These are phyloP conservation scores for Hirtodrosophila alboralis DNA, from an alignment of 2,888 invertebrate genomes.

Conservation along the genomic window DNA sequence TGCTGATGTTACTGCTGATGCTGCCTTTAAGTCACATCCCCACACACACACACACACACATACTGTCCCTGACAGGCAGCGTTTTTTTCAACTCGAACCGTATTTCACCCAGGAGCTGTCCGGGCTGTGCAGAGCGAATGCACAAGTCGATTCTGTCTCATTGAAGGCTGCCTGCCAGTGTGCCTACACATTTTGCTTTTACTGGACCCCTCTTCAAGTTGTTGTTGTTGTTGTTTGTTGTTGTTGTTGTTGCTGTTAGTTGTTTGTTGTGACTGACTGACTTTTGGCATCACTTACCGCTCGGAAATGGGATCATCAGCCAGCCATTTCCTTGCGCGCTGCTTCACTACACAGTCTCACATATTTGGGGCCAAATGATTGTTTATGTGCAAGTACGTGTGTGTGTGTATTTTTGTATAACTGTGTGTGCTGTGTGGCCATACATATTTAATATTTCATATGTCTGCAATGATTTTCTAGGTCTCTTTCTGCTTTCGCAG, in stretches of 20 bases:
- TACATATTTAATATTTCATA: constrained; percentile 83
- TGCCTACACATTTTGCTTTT: constrained; percentile 39
- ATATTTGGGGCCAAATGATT: constrained; percentile 74
- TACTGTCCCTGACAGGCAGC: constrained; percentile 21
- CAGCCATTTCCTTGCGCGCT: constrained; percentile 79
- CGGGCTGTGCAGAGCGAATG: constrained; percentile 57
- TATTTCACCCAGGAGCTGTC: constrained; percentile 60
- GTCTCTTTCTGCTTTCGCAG: constrained; percentile 46
- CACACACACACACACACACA: constrained; percentile 14
- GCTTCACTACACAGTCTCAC: constrained; percentile 70
- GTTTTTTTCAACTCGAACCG: constrained; percentile 48
- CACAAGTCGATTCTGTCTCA: constrained; percentile 73
- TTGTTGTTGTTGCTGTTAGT: constrained; percentile 11
- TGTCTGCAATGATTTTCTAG: constrained; percentile 82
- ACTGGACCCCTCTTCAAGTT: constrained; percentile 25
- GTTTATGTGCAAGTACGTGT: constrained; percentile 58
- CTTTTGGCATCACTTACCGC: constrained; percentile 82
- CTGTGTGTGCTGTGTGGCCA: constrained; percentile 37
- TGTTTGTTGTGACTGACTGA: constrained; percentile 59
- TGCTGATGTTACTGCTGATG: constrained; percentile 31
- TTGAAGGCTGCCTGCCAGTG: constrained; percentile 65
- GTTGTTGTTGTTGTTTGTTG: constrained; percentile 14
- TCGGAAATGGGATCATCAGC: constrained; percentile 83
- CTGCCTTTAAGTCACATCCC: constrained; percentile 42
- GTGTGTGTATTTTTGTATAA: constrained; percentile 13